These are phyloP conservation scores for Mionectes macconnelli DNA, from an alignment of 2,113 vertebrate genomes.

Conservation along the genomic window DNA sequence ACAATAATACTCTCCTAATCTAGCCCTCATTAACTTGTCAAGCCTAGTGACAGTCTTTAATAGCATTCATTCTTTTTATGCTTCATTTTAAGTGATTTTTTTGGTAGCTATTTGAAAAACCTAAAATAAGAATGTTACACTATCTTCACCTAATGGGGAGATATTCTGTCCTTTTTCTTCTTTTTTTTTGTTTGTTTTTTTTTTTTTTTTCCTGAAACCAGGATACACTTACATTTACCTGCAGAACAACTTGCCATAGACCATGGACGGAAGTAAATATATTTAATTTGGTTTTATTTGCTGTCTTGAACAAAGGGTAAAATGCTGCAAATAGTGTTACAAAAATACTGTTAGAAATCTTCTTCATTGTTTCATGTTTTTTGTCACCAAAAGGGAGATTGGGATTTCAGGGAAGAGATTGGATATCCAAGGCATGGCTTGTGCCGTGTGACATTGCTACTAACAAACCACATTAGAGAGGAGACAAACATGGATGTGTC, in stretches of 20 bases:
- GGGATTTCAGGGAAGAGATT: not conserved
- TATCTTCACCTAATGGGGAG: slow-evolving; percentile 7
- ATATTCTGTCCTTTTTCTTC: not conserved
- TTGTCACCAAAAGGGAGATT: not conserved
- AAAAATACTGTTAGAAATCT: not conserved
- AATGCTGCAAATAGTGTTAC: not conserved
- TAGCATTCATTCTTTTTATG: slow-evolving; percentile 46
- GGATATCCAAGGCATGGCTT: not conserved
- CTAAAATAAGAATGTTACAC: not conserved
- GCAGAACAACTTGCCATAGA: not conserved
- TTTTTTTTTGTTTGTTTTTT: not conserved
- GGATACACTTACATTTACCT: not conserved
- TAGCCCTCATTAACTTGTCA: slow-evolving; percentile 67
- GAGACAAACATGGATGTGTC: not conserved
- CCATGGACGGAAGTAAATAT: not conserved
- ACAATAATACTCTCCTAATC: slow-evolving; percentile 61
- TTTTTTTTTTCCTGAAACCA: not conserved
- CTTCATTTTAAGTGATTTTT: slow-evolving; percentile 48
- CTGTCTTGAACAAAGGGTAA: not conserved
- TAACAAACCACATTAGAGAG: not conserved
- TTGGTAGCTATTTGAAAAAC: not conserved
- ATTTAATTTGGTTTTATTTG: not conserved
- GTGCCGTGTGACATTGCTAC: not conserved
- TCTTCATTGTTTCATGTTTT: not conserved
- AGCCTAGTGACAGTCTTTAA: slow-evolving; percentile 51